phyloP scores from a whole-genome alignment of 2,888 invertebrate genomes.

The Cheilosia pagana region DNA sequence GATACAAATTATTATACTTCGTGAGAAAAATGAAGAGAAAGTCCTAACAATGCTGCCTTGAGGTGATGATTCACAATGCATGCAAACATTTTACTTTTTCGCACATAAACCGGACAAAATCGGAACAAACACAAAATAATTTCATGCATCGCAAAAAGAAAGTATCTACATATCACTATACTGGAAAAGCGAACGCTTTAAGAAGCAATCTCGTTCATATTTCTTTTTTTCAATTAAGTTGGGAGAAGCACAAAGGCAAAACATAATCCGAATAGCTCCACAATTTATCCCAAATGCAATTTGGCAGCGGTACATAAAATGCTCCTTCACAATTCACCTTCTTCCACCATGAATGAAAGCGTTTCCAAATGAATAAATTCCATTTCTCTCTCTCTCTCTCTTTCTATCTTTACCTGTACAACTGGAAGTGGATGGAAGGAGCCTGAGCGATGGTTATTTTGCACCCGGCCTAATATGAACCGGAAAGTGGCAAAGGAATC shows the following conservation, averaged over 20 bases:
- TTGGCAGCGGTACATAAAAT: constrained; percentile 36
- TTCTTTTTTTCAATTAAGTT: constrained; percentile 19
- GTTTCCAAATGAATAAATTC: constrained; percentile 44
- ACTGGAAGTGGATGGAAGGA: background rate
- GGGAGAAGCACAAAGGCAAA: constrained; percentile 17
- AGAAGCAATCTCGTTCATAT: background rate
- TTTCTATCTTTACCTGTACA: constrained; percentile 27
- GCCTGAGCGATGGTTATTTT: constrained; percentile 3
- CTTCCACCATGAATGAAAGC: background rate
- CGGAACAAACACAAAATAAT: too few relatives aligned
- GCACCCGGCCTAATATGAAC: constrained; percentile 22
- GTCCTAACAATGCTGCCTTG: too few relatives aligned
- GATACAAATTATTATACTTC: too few relatives aligned
- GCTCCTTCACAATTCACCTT: constrained; percentile 6
- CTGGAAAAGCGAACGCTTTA: background rate
- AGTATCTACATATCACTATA: background rate
- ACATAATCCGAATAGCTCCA: constrained; percentile 17
- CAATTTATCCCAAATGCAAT: constrained; percentile 48
- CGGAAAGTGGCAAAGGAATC: constrained; percentile 28
- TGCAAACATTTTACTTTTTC: too few relatives aligned
- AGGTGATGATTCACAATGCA: too few relatives aligned
- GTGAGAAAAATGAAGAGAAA: too few relatives aligned
- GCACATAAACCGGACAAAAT: too few relatives aligned
- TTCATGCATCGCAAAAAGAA: background rate
- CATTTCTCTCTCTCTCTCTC: constrained; percentile 26